These are phyloP conservation scores for Oophaga sylvatica DNA, from an alignment of 2,797 vertebrate genomes.

Conservation along the genomic window DNA sequence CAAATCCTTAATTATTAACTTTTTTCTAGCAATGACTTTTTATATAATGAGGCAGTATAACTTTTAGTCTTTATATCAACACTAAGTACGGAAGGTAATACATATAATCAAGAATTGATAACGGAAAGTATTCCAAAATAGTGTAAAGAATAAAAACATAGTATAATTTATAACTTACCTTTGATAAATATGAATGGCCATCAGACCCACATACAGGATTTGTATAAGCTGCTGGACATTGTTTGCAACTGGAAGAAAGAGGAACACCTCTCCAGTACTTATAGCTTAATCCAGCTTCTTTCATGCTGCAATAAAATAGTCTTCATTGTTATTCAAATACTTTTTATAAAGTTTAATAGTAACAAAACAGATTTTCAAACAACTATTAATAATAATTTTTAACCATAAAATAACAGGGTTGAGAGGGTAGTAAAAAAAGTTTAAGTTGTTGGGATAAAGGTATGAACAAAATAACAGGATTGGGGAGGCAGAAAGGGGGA, in stretches of 20 bases:
- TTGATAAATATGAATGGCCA: conserved; percentile 89
- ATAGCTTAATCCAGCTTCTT: conserved; percentile 83
- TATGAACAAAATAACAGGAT: no score
- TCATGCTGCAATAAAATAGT: conserved; percentile 79
- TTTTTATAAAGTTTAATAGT: no score
- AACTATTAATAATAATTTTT: no score
- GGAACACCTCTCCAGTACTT: conserved; percentile 77
- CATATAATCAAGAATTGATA: neutral
- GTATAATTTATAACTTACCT: conserved; percentile 75
- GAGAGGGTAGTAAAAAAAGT: no score
- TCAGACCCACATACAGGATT: conserved; percentile 91
- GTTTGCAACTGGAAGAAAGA: conserved; percentile 81
- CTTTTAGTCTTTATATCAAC: no score
- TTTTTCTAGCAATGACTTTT: neutral
- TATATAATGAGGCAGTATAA: neutral
- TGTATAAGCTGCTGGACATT: conserved; percentile 85
- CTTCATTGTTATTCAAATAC: neutral
- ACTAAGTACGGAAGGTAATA: neutral
- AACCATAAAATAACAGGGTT: no score
- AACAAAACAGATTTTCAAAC: no score
- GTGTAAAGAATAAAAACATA: neutral
- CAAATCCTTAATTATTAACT: neutral
- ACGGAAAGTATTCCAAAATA: neutral
- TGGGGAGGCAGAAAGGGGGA: no score
- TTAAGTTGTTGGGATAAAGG: no score